phyloP scores from a whole-genome alignment of 2,113 vertebrate species.

The Tursiops truncatus region DNA sequence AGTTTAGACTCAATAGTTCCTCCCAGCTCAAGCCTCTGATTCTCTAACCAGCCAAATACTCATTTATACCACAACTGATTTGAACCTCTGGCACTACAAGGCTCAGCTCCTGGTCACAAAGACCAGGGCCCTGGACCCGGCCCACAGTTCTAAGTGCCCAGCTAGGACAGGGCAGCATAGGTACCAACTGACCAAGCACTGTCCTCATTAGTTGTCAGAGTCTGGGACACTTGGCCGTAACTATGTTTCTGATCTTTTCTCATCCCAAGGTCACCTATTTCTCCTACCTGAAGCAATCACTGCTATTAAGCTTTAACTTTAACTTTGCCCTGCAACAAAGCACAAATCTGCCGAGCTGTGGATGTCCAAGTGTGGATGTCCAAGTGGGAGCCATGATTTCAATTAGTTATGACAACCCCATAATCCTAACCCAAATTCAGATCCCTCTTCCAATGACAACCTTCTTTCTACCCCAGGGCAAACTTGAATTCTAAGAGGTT shows the following conservation, averaged over 20 bases:
- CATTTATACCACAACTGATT: background rate
- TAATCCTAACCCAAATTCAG: slow-evolving; percentile 27
- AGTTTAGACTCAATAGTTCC: background rate
- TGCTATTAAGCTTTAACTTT: background rate
- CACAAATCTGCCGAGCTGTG: background rate
- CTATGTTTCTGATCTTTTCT: background rate
- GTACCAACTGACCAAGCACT: background rate
- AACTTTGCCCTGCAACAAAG: background rate
- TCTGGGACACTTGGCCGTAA: background rate
- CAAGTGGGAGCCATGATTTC: background rate
- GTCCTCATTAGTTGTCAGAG: background rate
- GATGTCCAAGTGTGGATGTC: background rate
- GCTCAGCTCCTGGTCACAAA: background rate
- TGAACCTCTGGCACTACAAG: background rate
- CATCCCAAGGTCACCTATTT: background rate
- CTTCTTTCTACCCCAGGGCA: background rate
- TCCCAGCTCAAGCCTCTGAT: background rate
- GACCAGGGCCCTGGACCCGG: background rate
- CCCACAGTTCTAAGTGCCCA: background rate
- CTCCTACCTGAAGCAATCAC: background rate
- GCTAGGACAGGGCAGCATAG: background rate
- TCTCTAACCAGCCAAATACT: background rate
- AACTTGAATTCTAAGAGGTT: background rate
- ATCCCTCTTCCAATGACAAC: background rate
- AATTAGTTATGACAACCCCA: slow-evolving; percentile 25